A percentile compares a stretch with the other conserved stretches of the same genome.
These are phyloP conservation scores for Scaptomyza reducta DNA, from an alignment of 2,888 invertebrate genomes.

Conservation along the genomic window DNA sequence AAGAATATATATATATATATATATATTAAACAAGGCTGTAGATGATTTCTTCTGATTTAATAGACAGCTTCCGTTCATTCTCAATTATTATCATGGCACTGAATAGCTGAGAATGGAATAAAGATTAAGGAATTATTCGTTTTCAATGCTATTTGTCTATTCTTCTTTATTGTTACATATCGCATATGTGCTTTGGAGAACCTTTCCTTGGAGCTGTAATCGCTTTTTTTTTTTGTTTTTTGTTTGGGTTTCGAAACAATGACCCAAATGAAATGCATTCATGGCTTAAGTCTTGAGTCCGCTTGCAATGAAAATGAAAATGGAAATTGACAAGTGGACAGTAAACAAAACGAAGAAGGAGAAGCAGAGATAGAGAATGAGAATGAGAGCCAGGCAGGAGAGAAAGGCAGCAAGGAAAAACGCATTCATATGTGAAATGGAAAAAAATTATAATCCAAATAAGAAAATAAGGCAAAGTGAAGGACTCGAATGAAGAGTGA, in stretches of 20 bases:
- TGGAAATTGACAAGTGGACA: slow-evolving; percentile 72
- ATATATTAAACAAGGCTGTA: too few species aligned
- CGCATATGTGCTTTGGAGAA: too few species aligned
- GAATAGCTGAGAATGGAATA: too few species aligned
- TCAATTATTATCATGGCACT: too few species aligned
- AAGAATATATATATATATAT: too few species aligned
- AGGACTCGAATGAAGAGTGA: not conserved
- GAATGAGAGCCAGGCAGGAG: not conserved
- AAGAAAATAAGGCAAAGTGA: slow-evolving; percentile 59
- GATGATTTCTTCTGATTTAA: too few species aligned
- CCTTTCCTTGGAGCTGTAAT: not conserved
- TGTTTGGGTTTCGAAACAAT: not conserved
- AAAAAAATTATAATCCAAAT: slow-evolving; percentile 82
- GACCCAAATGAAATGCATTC: slow-evolving; percentile 5
- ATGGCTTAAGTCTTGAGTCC: slow-evolving; percentile 11
- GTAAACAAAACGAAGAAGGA: slow-evolving; percentile 3
- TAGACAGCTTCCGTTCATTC: too few species aligned
- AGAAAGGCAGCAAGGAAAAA: slow-evolving; percentile 52
- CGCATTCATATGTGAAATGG: slow-evolving; percentile 82
- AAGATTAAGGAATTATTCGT: too few species aligned
- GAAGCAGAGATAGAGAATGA: not conserved
- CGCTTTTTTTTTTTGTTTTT: not conserved
- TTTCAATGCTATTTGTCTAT: too few species aligned
- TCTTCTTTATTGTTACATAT: too few species aligned
- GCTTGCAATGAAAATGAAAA: slow-evolving; percentile 44